Evolutionary conservation across 2,888 invertebrate species (phyloP).

Genomic region (Philonicus albiceps): DNA sequence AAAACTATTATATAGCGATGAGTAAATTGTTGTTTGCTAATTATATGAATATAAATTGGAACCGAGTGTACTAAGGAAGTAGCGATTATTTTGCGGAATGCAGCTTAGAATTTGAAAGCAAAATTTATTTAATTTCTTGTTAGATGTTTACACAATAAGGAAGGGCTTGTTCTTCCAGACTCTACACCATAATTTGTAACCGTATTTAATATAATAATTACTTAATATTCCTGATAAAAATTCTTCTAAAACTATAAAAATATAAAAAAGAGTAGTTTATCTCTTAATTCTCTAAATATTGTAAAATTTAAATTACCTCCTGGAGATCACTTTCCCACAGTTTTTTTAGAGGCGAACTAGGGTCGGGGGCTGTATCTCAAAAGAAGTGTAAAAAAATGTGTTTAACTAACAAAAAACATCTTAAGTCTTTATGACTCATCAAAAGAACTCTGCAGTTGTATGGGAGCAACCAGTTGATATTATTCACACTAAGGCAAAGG

Average conservation of each 20-base stretch:
- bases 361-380: neutral
- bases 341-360: neutral
- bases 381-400: neutral
- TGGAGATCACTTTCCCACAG: conserved; percentile 26
- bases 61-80: no score
- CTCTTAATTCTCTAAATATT: neutral
- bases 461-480: neutral
- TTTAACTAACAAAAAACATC: neutral
- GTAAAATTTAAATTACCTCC: neutral
- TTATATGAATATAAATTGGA: no score
- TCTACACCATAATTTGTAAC: no score
- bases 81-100: no score
- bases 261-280: neutral
- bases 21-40: no score
- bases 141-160: no score
- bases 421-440: neutral
- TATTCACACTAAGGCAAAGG: neutral
- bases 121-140: no score
- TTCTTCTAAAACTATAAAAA: neutral
- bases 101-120: no score
- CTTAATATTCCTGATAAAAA: no score
- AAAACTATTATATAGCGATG: no score
- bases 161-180: no score
- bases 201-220: no score
- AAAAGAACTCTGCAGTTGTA: neutral